Evolutionary conservation across 1,140 invertebrate species (phyloP), one percentile per base, ranked within the genome.

Genomic region (Drosophila mayri): DNA sequence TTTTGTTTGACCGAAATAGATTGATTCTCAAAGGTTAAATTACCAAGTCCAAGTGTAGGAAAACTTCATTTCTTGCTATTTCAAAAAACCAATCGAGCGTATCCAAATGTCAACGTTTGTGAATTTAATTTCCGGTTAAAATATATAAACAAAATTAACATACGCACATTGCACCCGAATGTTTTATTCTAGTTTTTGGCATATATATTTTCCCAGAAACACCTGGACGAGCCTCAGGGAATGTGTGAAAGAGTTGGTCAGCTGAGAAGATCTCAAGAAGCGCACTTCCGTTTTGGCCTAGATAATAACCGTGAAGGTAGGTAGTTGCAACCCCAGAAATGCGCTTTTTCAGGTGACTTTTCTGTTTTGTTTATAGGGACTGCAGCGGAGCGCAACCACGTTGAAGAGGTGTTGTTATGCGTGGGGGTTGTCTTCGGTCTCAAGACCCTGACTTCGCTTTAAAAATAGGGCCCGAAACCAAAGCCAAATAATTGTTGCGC

Each of bases 231-330:
- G 41, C 66, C 18, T 28, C 35, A 9, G 37, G 20, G 38, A 57
- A 79, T 80, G 84, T 90, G 85, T 90, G 85, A 88, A 87, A 88
- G 80, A 70, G 55, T 66, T 78, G 80, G 67, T 87, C 54, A 76
- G 67, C 54, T 35, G 72, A 74, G 63, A 67, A 76, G 63, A 60
- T 52, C 63, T 68, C 62, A 55, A 84, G 80, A 84, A 74, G 85
- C 73, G 85, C 80, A 88, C 85, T 88, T 88, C 84, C 84, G 84
- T 58, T 84, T 22, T 22, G 44, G 66, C 37, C 55, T 32, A 67
- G 60, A 77, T 66, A 88, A 88, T 68, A 81, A 72, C 72, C 84
- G 84, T 88, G 81, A 81, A 84, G 47, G 47, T 46, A 37, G 37
- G 37, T n/a, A 75, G 41, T 76, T 76, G 37, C 68, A 71, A 72